A percentile compares a stretch with the other conserved stretches of the same genome.
phyloP scores from a whole-genome alignment of 2,797 vertebrate genomes.

The Botia kubotai region DNA sequence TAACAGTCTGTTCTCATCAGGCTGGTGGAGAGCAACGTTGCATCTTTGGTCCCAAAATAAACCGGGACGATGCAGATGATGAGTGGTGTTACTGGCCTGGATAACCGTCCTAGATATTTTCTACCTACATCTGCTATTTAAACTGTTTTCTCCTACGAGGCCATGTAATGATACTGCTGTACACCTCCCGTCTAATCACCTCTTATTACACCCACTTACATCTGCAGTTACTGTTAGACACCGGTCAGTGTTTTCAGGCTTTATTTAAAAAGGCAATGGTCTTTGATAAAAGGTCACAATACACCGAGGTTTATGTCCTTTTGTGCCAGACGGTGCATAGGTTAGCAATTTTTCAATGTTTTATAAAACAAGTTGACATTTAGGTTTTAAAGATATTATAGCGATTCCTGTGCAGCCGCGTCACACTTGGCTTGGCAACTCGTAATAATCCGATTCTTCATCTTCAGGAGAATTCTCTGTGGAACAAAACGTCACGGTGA shows the following conservation, averaged over 20 bases:
- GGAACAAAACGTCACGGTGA: slow-evolving; percentile 2
- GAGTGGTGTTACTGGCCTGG: slow-evolving; percentile 71
- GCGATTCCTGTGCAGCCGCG: neutral
- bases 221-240: neutral
- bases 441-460: neutral
- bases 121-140: slow-evolving; percentile 51
- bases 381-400: slow-evolving; percentile 7
- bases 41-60: slow-evolving; percentile 69
- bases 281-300: slow-evolving; percentile 14
- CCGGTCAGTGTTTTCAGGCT: slow-evolving; percentile 20
- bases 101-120: slow-evolving; percentile 75
- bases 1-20: neutral
- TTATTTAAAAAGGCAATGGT: slow-evolving; percentile 13
- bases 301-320: neutral
- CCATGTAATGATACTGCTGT: slow-evolving; percentile 41
- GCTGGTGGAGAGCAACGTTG: slow-evolving; percentile 33
- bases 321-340: neutral
- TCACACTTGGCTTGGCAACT: neutral
- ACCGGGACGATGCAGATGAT: slow-evolving; percentile 49
- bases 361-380: slow-evolving; percentile 18
- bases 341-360: slow-evolving; percentile 6
- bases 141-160: slow-evolving; percentile 46
- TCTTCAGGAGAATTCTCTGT: neutral
- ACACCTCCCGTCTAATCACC: slow-evolving; percentile 5
- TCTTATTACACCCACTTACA: slow-evolving; percentile 5